A percentile compares a stretch with the other conserved stretches of the same genome.
Evolutionary conservation across 1,140 invertebrate species (phyloP).

Genomic region (Penaeus japonicus): DNA sequence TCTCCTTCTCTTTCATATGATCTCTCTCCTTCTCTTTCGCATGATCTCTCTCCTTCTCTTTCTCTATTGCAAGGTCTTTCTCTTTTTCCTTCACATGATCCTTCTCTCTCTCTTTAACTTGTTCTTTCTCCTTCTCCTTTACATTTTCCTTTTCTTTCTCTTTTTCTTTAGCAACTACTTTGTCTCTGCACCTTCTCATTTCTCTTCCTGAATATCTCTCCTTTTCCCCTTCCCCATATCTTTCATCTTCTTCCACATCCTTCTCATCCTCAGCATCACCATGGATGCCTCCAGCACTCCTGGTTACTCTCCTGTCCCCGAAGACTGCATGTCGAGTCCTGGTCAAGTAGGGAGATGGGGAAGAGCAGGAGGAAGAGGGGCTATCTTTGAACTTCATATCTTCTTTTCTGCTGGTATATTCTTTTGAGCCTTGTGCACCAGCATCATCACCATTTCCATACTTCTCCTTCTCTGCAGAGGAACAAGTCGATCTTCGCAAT

Average conservation of each 20-base stretch:
- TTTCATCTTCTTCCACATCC: background rate
- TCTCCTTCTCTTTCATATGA: background rate
- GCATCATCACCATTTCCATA: conserved; percentile 19
- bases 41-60: background rate
- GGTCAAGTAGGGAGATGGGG: background rate
- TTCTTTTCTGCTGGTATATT: conserved; percentile 27
- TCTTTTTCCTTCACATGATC: conserved; percentile 7
- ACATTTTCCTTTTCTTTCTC: background rate
- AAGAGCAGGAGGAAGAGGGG: background rate
- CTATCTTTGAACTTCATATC: conserved; percentile 14
- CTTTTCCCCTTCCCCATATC: background rate
- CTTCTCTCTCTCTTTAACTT: background rate
- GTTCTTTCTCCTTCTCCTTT: background rate
- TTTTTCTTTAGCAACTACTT: background rate
- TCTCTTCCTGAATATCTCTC: background rate
- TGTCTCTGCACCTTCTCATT: background rate
- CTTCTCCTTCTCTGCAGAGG: conserved; percentile 26
- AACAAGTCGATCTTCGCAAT: conserved; percentile 45
- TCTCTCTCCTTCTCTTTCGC: background rate
- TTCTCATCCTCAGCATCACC: background rate
- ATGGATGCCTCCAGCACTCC: conserved; percentile 16
- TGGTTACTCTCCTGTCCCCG: conserved; percentile 32
- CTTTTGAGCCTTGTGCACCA: background rate
- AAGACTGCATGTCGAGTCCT: conserved; percentile 4
- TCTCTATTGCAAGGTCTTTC: background rate